Evolutionary conservation across 30 jellyfish, hydroid and myxozoan genomes (phyloP).

Genomic region (Clytia hemisphaerica): DNA sequence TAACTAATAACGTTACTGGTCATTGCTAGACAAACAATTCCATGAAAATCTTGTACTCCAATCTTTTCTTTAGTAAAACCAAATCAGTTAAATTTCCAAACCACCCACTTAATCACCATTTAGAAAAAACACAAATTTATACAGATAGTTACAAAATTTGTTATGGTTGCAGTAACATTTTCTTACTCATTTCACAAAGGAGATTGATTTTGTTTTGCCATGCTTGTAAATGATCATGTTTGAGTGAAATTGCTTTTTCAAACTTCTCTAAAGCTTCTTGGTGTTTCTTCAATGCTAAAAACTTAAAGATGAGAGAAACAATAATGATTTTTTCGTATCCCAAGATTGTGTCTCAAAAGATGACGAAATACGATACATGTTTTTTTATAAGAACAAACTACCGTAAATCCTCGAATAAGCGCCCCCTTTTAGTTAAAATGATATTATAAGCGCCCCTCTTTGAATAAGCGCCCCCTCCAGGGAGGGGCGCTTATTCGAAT

Average conservation of each 20-base stretch:
- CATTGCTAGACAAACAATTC: no score
- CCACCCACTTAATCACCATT: no score
- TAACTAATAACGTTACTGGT: no score
- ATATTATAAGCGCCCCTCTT: no score
- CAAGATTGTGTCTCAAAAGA: background rate
- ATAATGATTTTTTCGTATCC: background rate
- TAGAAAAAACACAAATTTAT: no score
- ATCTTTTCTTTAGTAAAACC: background rate
- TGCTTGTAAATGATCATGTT: constrained; percentile 57
- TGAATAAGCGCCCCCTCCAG: no score
- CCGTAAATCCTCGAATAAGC: no score
- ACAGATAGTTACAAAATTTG: background rate
- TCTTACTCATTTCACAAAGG: constrained; percentile 56
- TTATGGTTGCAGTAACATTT: background rate
- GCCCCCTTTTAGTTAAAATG: no score
- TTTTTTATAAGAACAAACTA: no score
- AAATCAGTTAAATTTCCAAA: no score
- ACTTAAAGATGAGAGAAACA: constrained; percentile 35
- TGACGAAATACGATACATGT: background rate
- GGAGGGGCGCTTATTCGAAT: no score
- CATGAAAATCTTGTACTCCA: background rate
- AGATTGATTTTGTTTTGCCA: constrained; percentile 65
- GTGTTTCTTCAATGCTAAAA: constrained; percentile 37
- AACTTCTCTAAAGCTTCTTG: constrained; percentile 48
- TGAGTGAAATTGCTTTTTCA: constrained; percentile 44